Evolutionary conservation across 2,113 vertebrate species (phyloP), one percentile per base, ranked within the genome.

Genomic region (Hyperoodon ampullatus): DNA sequence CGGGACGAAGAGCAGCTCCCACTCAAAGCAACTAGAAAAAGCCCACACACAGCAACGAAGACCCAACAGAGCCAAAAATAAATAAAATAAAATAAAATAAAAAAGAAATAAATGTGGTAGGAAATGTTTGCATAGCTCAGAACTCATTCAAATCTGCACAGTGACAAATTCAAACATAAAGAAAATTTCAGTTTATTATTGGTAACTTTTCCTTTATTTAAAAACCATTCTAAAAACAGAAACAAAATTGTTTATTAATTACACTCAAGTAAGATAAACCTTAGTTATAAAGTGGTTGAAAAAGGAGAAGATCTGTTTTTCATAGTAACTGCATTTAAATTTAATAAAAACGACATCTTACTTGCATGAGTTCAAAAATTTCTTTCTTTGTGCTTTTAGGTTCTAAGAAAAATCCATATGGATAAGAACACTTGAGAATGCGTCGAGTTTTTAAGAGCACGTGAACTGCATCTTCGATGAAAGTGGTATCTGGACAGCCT

Each of bases 321-420:
- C 39, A 61, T 93, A 87, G 68, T 75, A 95, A 63, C 8, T 89
- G 58, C 28, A 93, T 87, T 94, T 55, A 94, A 70, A 78, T 78
- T 71, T 77, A 95, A 87, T 93, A 0, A 86, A 93, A 96, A 90
- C 42, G 70, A 72, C 13, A 92, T 95, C 82, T 98, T 98, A 99
- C 99, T 99, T 99, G 99, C 99, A 99, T 99, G 98, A 99, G 99
- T 99, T 99, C 99, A 98, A 99, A 99, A 98, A 99, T 99, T 99
- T 99, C 99, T 98, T 99, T 99, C 98, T 99, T 99, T 99, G 99
- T 99, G 99, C 99, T 99, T 99, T 99, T 99, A 97, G 99, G 99
- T 98, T 99, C 99, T 98, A 99, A 98, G 98, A 99, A 99, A 98
- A 99, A 99, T 97, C 99, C 99, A 65, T 99, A 99, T 47, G 99